Conservation (phyloP, 2,113 vertebrate species). For the Nothocercus nigrocapillus region DNA sequence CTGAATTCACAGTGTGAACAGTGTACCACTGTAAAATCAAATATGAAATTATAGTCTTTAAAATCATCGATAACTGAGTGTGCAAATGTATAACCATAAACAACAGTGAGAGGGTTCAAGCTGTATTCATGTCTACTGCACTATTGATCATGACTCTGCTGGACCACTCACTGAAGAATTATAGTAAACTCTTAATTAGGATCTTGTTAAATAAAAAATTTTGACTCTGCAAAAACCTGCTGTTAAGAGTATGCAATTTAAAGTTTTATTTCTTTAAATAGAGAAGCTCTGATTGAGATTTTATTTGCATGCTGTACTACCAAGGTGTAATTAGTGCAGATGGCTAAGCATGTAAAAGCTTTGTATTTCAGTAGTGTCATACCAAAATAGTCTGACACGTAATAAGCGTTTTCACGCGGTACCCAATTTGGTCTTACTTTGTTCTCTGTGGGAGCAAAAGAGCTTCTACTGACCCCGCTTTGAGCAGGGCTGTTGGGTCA, state of each 20-base stretch:
- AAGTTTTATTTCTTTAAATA: not conserved
- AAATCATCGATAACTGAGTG: not conserved
- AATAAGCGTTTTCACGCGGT: not conserved
- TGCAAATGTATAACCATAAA: not conserved
- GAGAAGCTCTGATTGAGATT: not conserved
- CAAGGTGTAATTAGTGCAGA: not conserved
- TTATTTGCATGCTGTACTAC: not conserved
- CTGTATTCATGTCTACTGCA: not conserved
- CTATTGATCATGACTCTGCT: not conserved
- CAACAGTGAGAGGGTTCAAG: not conserved
- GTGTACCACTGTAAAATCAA: not conserved
- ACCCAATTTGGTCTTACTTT: not conserved
- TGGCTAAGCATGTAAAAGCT: not conserved
- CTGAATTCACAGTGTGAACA: not conserved
- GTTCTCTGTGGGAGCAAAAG: not conserved
- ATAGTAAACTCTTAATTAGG: not conserved
- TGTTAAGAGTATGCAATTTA: not conserved
- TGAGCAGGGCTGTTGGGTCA: fast-evolving
- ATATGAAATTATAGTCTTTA: not conserved
- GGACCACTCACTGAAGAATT: not conserved
- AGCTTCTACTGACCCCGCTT: not conserved
- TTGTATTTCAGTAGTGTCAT: not conserved
- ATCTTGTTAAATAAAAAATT: not conserved
- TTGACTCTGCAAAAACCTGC: not conserved
- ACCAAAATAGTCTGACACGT: not conserved